phyloP scores from a whole-genome alignment of 2,888 invertebrate genomes.

The Apamea epomidion region DNA sequence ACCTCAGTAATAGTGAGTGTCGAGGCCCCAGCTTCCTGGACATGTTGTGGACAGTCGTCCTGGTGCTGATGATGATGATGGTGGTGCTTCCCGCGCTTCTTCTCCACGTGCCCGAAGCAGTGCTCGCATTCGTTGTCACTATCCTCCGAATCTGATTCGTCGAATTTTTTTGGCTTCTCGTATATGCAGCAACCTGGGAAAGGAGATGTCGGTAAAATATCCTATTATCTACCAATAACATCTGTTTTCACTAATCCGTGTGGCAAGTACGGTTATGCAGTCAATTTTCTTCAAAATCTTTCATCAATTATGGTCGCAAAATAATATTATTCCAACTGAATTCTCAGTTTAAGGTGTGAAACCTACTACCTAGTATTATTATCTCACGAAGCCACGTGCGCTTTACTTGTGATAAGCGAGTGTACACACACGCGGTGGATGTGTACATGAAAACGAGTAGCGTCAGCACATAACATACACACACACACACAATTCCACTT shows the following conservation, averaged over 20 bases:
- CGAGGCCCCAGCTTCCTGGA: neutral
- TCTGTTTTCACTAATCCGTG: neutral
- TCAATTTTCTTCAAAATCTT: neutral
- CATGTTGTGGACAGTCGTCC: slow-evolving; percentile 17
- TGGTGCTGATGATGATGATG: slow-evolving; percentile 57
- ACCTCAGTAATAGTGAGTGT: slow-evolving; percentile 48
- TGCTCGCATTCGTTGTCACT: slow-evolving; percentile 96
- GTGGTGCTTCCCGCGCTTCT: slow-evolving; percentile 67
- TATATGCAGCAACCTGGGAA: slow-evolving; percentile 97
- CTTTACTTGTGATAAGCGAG: no score
- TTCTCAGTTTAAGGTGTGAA: neutral
- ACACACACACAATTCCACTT: no score
- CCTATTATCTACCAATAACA: neutral
- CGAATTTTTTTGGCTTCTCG: slow-evolving; percentile 96
- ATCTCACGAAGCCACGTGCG: no score
- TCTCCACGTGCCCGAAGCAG: slow-evolving; percentile 95
- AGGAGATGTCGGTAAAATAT: neutral
- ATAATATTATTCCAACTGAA: neutral
- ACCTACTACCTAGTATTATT: neutral
- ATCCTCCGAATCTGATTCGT: slow-evolving; percentile 96
- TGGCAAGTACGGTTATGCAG: neutral
- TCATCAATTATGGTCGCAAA: neutral
- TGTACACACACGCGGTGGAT: no score
- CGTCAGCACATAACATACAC: no score
- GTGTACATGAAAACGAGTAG: no score